Evolutionary conservation across 2,113 vertebrate species (phyloP).

Genomic region (Danionella cerebrum): DNA sequence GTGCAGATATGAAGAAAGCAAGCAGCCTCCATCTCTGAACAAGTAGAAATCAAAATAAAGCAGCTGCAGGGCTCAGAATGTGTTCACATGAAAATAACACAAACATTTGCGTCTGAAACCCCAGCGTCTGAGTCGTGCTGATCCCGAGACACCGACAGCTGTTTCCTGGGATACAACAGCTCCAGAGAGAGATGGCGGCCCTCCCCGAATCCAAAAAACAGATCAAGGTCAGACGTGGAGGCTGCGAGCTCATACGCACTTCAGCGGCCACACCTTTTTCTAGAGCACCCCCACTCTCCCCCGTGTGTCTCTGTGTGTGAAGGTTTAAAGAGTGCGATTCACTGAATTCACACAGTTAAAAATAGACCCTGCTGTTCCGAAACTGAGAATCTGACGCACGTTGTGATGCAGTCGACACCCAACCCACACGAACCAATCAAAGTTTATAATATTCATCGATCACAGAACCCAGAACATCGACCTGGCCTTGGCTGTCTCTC

Average conservation of each 20-base stretch:
- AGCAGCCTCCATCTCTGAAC: too few species aligned
- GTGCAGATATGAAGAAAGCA: too few species aligned
- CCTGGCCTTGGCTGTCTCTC: not conserved
- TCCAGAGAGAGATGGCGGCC: not conserved
- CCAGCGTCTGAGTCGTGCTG: slow-evolving; percentile 34
- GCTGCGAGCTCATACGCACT: not conserved
- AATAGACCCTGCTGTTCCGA: slow-evolving; percentile 24
- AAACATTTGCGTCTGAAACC: too few species aligned
- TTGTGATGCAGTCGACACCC: slow-evolving; percentile 19
- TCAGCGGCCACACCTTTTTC: too few species aligned
- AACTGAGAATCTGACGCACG: slow-evolving; percentile 36
- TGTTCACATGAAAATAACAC: too few species aligned
- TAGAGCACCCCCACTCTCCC: too few species aligned
- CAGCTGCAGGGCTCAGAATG: too few species aligned
- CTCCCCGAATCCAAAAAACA: slow-evolving; percentile 9
- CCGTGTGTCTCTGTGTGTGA: not conserved
- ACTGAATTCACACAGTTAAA: not conserved
- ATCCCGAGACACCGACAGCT: slow-evolving; percentile 25
- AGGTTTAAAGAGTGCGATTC: slow-evolving; percentile 8
- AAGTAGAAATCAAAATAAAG: too few species aligned
- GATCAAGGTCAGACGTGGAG: slow-evolving; percentile 30
- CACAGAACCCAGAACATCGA: slow-evolving; percentile 11
- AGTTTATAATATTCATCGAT: not conserved
- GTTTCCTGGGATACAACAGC: slow-evolving; percentile 25
- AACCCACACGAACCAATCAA: slow-evolving; percentile 24